These are phyloP conservation scores for Uria lomvia DNA, from an alignment of 2,113 vertebrate species.

Conservation along the genomic window DNA sequence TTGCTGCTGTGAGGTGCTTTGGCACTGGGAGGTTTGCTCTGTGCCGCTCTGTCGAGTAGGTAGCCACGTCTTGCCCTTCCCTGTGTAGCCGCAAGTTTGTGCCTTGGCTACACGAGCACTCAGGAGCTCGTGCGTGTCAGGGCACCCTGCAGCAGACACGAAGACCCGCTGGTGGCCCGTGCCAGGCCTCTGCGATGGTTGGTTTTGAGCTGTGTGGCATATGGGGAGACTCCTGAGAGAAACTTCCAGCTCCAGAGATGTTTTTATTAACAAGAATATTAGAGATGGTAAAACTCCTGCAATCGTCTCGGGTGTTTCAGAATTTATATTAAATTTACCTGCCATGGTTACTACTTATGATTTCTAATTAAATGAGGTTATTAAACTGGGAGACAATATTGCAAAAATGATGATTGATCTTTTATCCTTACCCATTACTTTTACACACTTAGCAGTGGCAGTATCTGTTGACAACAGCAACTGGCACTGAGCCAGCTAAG, in stretches of 20 bases:
- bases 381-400: background rate
- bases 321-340: conserved; percentile 3
- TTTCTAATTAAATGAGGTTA: conserved; percentile 31
- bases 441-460: background rate
- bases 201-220: background rate
- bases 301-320: background rate
- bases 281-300: background rate
- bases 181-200: too few species aligned
- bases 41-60: background rate
- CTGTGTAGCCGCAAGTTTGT: background rate
- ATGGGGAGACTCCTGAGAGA: background rate
- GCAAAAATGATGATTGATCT: background rate
- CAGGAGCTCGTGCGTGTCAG: accelerated
- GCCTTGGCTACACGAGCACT: accelerated
- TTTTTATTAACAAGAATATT: background rate
- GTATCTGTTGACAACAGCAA: background rate
- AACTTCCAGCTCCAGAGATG: background rate
- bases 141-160: background rate
- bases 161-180: accelerated
- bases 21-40: accelerated
- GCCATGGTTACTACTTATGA: background rate
- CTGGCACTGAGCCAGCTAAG: accelerated
- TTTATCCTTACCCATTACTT: background rate
- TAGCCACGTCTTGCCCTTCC: accelerated
- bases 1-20: accelerated